A percentile compares a stretch with the other conserved stretches of the same genome.
These are phyloP conservation scores for Semaprochilodus insignis DNA, from an alignment of 2,797 vertebrate species.

Conservation along the genomic window DNA sequence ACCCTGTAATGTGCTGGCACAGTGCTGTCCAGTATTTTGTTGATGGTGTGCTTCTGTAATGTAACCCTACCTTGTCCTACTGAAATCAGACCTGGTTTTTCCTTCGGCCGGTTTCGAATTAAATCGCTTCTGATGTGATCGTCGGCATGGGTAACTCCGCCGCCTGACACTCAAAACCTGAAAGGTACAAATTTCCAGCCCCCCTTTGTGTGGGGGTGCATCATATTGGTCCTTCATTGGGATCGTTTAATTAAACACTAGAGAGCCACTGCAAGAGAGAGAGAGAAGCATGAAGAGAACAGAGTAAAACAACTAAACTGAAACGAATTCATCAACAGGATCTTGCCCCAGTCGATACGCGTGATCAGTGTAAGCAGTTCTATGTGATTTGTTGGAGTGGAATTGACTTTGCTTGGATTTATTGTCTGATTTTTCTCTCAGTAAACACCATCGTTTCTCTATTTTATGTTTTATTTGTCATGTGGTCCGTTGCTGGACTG, in stretches of 20 bases:
- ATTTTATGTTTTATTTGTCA: not conserved
- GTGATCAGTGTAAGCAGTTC: not conserved
- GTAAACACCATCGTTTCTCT: not conserved
- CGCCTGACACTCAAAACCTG: not conserved
- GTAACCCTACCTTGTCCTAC: no score
- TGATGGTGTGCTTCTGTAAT: no score
- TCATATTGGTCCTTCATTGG: slow-evolving; percentile 16
- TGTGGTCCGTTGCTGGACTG: slow-evolving; percentile 35
- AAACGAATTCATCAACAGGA: not conserved
- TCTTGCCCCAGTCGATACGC: not conserved
- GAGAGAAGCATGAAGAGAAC: not conserved
- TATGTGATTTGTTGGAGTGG: not conserved
- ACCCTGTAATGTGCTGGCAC: no score
- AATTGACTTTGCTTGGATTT: not conserved
- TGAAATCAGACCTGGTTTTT: no score
- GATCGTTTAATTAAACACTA: slow-evolving; percentile 39
- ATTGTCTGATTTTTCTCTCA: not conserved
- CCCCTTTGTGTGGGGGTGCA: not conserved
- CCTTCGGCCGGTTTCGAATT: not conserved
- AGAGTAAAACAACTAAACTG: not conserved
- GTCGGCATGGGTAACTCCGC: not conserved
- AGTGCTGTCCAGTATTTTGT: no score
- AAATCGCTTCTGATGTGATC: not conserved
- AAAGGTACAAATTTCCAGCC: not conserved
- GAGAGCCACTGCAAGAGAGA: slow-evolving; percentile 1